phyloP scores from a whole-genome alignment of 2,113 vertebrate species.

The Larimichthys polyactis region DNA sequence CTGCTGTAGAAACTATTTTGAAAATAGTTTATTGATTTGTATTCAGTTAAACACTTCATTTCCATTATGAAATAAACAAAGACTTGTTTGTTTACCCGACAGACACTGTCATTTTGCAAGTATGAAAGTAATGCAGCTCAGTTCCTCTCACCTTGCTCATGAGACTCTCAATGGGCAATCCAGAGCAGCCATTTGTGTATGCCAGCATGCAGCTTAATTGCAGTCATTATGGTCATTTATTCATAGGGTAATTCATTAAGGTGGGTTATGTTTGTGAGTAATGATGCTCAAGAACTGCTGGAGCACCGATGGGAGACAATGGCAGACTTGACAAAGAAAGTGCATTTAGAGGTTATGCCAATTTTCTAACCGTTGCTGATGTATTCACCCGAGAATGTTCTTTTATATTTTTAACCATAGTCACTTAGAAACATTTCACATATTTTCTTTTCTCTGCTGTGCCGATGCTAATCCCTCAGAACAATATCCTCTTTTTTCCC shows the following conservation, averaged over 20 bases:
- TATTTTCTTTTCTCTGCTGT: constrained; percentile 20
- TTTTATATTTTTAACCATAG: neutral
- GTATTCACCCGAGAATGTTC: neutral
- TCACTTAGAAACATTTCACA: neutral
- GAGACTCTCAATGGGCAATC: constrained; percentile 1
- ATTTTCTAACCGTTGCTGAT: neutral
- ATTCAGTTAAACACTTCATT: neutral
- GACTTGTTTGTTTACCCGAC: neutral
- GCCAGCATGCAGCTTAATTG: constrained; percentile 38
- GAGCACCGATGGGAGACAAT: neutral
- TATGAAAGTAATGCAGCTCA: neutral
- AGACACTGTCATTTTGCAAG: neutral
- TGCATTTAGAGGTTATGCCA: constrained; percentile 22
- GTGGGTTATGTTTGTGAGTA: constrained; percentile 29
- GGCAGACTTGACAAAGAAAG: constrained; percentile 18
- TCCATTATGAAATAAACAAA: neutral
- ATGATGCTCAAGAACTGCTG: constrained; percentile 14
- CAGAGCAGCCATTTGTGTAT: neutral
- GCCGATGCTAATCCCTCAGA: constrained; percentile 37
- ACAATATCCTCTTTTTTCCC: constrained; percentile 41
- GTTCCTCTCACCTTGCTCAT: neutral
- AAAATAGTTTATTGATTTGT: neutral
- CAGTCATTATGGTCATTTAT: constrained; percentile 46
- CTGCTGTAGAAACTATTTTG: neutral
- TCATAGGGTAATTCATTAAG: constrained; percentile 31